phyloP scores from a whole-genome alignment of 2,888 invertebrate genomes.

The Entomobrya multifasciata region DNA sequence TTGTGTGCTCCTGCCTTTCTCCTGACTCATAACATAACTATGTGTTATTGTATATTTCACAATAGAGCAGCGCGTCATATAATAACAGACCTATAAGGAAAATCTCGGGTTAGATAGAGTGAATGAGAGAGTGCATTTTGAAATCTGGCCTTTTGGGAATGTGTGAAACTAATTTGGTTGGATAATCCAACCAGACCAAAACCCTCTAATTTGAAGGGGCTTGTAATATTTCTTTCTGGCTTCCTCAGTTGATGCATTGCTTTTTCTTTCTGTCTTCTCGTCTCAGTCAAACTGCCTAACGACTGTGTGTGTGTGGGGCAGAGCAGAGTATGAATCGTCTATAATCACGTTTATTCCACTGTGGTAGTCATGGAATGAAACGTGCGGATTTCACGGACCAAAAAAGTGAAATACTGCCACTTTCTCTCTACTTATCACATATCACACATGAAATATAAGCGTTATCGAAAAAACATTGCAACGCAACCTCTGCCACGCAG shows the following conservation, averaged over 20 bases:
- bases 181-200: slow-evolving; percentile 72
- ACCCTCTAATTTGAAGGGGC: slow-evolving; percentile 67
- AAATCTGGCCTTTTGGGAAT: slow-evolving; percentile 68
- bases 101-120: neutral
- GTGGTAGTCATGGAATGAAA: slow-evolving; percentile 18
- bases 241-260: slow-evolving; percentile 60
- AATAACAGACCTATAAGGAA: neutral
- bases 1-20: neutral
- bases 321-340: neutral
- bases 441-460: slow-evolving; percentile 4
- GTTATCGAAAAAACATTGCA: neutral
- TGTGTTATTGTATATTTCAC: neutral
- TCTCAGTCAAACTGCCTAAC: slow-evolving; percentile 27
- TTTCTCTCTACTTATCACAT: neutral
- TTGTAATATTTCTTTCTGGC: slow-evolving; percentile 65
- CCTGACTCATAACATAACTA: neutral
- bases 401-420: slow-evolving; percentile 22
- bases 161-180: slow-evolving; percentile 75
- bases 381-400: slow-evolving; percentile 32
- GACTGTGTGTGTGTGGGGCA: neutral
- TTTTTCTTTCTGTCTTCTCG: slow-evolving; percentile 50
- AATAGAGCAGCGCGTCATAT: too few relatives aligned
- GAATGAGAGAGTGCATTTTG: slow-evolving; percentile 57
- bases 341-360: slow-evolving; percentile 32
- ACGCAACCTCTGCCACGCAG: slow-evolving; percentile 9